Evolutionary conservation across 2,797 vertebrate genomes (phyloP).

Genomic region (Tolypeutes matacus): DNA sequence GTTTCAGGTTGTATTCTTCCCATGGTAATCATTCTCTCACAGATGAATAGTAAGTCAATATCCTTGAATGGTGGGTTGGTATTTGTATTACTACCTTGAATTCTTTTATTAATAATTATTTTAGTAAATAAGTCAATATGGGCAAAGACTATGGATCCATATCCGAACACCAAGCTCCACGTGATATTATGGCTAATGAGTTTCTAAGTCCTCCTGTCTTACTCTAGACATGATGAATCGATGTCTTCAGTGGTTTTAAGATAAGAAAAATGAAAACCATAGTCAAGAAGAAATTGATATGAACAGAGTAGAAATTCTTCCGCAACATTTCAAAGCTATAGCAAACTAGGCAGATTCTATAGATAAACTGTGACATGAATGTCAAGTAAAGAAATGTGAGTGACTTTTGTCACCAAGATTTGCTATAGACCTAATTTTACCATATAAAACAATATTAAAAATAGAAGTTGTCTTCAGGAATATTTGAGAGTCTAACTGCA

Average conservation of each 20-base stretch:
- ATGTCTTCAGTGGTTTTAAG: not conserved
- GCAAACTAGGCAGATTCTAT: not conserved
- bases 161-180: not conserved
- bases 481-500: not conserved
- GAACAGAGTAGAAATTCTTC: not conserved
- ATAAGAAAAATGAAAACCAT: not conserved
- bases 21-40: not conserved
- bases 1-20: not conserved
- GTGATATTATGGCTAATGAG: conserved; percentile 63
- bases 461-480: not conserved
- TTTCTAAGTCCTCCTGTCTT: conserved; percentile 43
- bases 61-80: not conserved
- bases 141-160: not conserved
- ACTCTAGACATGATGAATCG: conserved; percentile 54
- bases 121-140: conserved; percentile 46
- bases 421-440: not conserved
- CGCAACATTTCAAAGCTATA: not conserved
- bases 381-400: not conserved
- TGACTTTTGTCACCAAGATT: not conserved
- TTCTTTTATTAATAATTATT: conserved; percentile 33
- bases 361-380: not conserved
- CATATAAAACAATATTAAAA: not conserved
- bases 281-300: not conserved
- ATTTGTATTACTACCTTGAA: not conserved
- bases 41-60: conserved; percentile 41